These are phyloP conservation scores for Melanotaenia trifasciata DNA, from an alignment of 2,797 vertebrate genomes.

Conservation along the genomic window DNA sequence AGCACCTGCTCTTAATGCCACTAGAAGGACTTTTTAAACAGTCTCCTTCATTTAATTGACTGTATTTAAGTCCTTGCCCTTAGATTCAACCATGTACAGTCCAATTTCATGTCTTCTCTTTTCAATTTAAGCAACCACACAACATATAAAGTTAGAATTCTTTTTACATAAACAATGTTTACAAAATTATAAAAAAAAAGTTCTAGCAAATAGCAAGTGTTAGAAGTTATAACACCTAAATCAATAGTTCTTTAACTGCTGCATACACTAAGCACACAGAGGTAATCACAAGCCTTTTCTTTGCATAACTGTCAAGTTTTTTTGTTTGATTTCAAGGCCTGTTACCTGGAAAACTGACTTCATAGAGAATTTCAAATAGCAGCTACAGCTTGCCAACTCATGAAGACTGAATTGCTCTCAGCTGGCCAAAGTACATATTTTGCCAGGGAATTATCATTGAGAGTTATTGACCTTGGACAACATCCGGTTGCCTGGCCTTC, in stretches of 20 bases:
- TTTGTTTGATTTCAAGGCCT: slow-evolving; percentile 34
- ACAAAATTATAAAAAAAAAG: background rate
- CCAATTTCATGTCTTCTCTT: background rate
- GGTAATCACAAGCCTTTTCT: slow-evolving; percentile 12
- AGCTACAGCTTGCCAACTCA: slow-evolving; percentile 55
- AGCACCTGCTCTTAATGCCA: background rate
- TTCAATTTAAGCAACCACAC: background rate
- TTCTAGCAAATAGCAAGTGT: slow-evolving; percentile 1
- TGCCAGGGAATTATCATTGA: slow-evolving; percentile 60
- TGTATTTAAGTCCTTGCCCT: background rate
- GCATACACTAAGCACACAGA: background rate
- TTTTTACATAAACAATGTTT: background rate
- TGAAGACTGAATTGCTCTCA: slow-evolving; percentile 43
- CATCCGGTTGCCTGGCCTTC: slow-evolving; percentile 44
- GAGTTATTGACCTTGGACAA: slow-evolving; percentile 71
- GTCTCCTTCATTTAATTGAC: slow-evolving; percentile 9
- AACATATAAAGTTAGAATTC: background rate
- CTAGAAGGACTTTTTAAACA: background rate
- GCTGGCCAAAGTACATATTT: slow-evolving; percentile 68
- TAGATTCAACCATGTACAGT: background rate
- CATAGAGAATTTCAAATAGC: slow-evolving; percentile 36
- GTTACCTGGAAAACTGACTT: slow-evolving; percentile 43
- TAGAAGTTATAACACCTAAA: slow-evolving; percentile 9
- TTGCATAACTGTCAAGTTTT: slow-evolving; percentile 12
- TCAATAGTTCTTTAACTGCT: slow-evolving; percentile 8